Conservation (phyloP, 1,140 invertebrate genomes). For the Leptinotarsa lineolata region DNA sequence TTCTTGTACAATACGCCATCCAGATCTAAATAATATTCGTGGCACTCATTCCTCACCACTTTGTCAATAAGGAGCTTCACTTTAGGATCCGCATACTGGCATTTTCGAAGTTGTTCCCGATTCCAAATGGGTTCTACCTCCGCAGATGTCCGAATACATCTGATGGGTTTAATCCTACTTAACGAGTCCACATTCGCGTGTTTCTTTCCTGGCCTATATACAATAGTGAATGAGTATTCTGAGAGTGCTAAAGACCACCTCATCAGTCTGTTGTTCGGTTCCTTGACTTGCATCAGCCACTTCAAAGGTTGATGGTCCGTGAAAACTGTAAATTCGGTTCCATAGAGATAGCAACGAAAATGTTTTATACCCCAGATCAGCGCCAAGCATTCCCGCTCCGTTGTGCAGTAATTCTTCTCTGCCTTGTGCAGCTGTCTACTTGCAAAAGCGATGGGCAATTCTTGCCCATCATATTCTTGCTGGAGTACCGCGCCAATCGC, state of each 20-base stretch:
- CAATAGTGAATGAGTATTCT: constrained; percentile 33
- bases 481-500: constrained; percentile 45
- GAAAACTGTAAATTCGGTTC: constrained; percentile 51
- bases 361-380: constrained; percentile 29
- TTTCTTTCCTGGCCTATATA: constrained; percentile 25
- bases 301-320: constrained; percentile 55
- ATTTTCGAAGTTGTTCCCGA: neutral
- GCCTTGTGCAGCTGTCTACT: constrained; percentile 36
- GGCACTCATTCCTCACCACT: neutral
- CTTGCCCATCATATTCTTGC: constrained; percentile 43
- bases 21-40: constrained; percentile 22
- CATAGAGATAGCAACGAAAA: constrained; percentile 44
- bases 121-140: neutral
- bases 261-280: constrained; percentile 46
- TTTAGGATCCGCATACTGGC: neutral
- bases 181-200: constrained; percentile 39
- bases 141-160: neutral
- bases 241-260: constrained; percentile 47
- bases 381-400: constrained; percentile 12
- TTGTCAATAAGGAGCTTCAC: neutral
- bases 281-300: constrained; percentile 51
- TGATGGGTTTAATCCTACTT: constrained; percentile 32
- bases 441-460: constrained; percentile 45
- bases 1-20: constrained; percentile 22
- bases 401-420: constrained; percentile 21